Evolutionary conservation across 53 echinoderm and acorn worm genomes (phyloP).

Genomic region (Holothuria scabra): DNA sequence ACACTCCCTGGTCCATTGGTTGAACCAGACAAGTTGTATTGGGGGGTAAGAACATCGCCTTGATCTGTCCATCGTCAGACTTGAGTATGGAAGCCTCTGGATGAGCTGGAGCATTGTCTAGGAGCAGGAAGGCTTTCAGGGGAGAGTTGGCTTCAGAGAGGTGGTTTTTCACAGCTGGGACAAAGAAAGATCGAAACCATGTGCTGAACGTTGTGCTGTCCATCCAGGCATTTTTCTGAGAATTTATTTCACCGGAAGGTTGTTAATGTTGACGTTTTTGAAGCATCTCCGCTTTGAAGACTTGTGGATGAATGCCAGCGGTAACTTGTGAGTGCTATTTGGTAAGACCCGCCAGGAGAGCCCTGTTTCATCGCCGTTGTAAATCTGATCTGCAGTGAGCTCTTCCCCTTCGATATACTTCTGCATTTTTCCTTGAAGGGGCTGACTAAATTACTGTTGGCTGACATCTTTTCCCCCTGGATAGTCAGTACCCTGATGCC

Average conservation of each 20-base stretch:
- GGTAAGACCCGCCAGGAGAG: conserved; percentile 51
- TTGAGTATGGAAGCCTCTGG: no score
- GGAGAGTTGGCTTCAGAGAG: conserved; percentile 13
- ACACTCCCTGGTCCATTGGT: conserved; percentile 53
- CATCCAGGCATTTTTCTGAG: conserved; percentile 61
- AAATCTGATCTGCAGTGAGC: conserved; percentile 41
- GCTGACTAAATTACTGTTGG: neutral
- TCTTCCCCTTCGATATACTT: neutral
- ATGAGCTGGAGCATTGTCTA: no score
- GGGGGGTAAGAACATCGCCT: conserved; percentile 7
- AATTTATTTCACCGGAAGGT: conserved; percentile 24
- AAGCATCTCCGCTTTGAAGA: conserved; percentile 57
- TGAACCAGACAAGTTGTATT: conserved; percentile 25
- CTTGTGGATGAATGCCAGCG: conserved; percentile 39
- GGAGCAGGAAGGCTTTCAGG: conserved; percentile 33
- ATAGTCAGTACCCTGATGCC: neutral
- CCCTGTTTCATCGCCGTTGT: conserved; percentile 63
- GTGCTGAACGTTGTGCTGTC: neutral
- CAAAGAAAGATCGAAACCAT: no score
- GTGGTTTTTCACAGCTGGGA: neutral
- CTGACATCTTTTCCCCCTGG: neutral
- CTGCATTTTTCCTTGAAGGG: neutral
- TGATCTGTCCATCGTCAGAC: neutral
- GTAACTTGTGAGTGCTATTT: conserved; percentile 47
- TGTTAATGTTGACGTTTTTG: conserved; percentile 11